Conservation (phyloP, 2,888 invertebrate species). For the Lithosia quadra region DNA sequence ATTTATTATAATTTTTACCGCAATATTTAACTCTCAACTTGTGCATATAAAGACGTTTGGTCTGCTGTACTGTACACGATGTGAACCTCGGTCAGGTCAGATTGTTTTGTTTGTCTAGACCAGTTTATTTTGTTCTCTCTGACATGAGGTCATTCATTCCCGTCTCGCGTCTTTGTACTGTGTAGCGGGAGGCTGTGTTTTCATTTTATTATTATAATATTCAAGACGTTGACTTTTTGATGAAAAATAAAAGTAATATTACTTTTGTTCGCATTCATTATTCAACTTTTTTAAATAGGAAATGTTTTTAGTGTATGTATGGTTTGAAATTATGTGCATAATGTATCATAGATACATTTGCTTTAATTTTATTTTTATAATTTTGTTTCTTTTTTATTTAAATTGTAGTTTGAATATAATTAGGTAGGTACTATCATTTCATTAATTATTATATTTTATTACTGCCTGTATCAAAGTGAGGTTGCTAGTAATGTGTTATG, state of each 20-base stretch:
- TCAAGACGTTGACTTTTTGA: conserved; percentile 12
- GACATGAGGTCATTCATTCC: conserved; percentile 54
- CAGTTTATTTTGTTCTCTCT: conserved; percentile 44
- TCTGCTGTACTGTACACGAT: background rate
- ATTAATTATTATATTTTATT: too few relatives aligned
- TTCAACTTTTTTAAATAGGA: background rate
- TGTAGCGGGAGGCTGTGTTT: background rate
- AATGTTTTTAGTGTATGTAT: background rate
- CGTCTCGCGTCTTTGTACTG: conserved; percentile 24
- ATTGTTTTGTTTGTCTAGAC: conserved; percentile 37
- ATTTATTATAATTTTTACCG: background rate
- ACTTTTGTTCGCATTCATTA: background rate
- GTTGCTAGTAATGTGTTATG: background rate
- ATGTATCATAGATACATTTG: background rate
- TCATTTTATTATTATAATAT: conserved; percentile 2
- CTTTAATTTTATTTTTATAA: background rate
- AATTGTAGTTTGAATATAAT: background rate
- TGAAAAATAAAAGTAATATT: background rate
- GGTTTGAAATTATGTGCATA: conserved; percentile 1
- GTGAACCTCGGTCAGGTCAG: conserved; percentile 22
- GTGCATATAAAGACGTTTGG: background rate
- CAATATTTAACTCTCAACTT: background rate
- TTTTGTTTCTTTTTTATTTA: background rate
- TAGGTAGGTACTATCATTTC: too few relatives aligned
- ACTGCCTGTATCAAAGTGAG: background rate